Conservation (phyloP, 1,140 invertebrate genomes). For the Lineus longissimus region DNA sequence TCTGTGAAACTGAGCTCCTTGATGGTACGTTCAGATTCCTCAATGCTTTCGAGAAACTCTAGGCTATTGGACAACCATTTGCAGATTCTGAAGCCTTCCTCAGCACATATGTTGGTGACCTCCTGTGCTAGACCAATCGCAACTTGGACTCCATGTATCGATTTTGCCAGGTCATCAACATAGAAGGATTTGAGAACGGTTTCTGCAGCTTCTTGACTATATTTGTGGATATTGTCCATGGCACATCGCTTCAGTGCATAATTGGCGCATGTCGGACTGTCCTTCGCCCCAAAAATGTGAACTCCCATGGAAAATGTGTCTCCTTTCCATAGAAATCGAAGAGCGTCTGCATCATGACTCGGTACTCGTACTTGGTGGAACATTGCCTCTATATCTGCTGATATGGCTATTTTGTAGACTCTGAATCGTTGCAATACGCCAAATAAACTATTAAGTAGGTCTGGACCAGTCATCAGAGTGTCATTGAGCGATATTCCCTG, state of each 20-base stretch:
- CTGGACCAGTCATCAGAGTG: slow-evolving; percentile 33
- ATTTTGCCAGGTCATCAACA: slow-evolving; percentile 19
- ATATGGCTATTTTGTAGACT: slow-evolving; percentile 21
- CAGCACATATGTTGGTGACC: neutral
- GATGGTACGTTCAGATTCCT: slow-evolving; percentile 1
- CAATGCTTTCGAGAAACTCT: slow-evolving; percentile 10
- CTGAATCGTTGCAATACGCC: slow-evolving; percentile 29
- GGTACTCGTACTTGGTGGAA: slow-evolving; percentile 23
- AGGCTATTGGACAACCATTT: slow-evolving; percentile 13
- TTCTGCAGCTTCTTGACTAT: neutral
- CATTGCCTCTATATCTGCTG: slow-evolving; percentile 25
- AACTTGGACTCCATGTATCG: neutral
- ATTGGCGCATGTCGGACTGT: slow-evolving; percentile 21
- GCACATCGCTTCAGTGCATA: slow-evolving; percentile 19
- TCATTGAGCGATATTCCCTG: slow-evolving; percentile 32
- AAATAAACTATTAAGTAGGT: slow-evolving; percentile 38
- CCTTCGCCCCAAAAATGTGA: slow-evolving; percentile 21
- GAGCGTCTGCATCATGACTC: slow-evolving; percentile 11
- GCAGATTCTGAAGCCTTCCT: slow-evolving; percentile 13
- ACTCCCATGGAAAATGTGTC: slow-evolving; percentile 23
- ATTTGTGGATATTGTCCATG: slow-evolving; percentile 3
- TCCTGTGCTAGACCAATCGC: slow-evolving; percentile 10
- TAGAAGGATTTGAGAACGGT: slow-evolving; percentile 19
- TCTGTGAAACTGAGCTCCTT: neutral
- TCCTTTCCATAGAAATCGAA: slow-evolving; percentile 21